phyloP scores from a whole-genome alignment of 2,888 invertebrate species.

The Notocelia uddmanniana region DNA sequence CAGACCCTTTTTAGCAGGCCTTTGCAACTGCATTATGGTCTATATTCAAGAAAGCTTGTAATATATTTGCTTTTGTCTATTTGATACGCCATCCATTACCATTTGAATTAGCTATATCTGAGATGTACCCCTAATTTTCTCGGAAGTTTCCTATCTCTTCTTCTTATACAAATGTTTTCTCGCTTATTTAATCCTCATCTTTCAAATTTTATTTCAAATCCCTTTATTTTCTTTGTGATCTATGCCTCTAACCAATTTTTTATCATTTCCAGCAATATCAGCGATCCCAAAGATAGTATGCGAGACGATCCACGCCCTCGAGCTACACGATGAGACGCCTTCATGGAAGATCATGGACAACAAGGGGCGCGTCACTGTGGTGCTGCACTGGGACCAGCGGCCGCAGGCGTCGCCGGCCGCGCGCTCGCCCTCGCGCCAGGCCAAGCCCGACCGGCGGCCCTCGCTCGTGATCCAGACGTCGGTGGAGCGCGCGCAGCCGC shows the following conservation, averaged over 20 bases:
- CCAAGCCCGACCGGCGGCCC: constrained; percentile 87
- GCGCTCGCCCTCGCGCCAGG: constrained; percentile 80
- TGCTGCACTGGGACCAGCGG: constrained; percentile 98
- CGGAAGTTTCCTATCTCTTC: too few relatives aligned
- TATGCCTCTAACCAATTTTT: constrained; percentile 27
- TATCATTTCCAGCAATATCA: constrained; percentile 91
- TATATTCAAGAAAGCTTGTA: too few relatives aligned
- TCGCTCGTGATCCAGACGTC: constrained; percentile 92
- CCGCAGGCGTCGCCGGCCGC: constrained; percentile 88
- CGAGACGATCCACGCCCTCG: constrained; percentile 98
- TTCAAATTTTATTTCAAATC: background rate
- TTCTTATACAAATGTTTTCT: too few relatives aligned
- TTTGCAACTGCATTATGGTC: too few relatives aligned
- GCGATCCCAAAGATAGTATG: constrained; percentile 98
- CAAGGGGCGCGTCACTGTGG: constrained; percentile 98
- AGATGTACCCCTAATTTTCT: too few relatives aligned
- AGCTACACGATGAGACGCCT: constrained; percentile 98
- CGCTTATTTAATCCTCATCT: background rate
- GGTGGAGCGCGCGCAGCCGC: constrained; percentile 89
- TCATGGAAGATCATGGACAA: constrained; percentile 99
- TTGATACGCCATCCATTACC: too few relatives aligned
- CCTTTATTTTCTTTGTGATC: background rate
- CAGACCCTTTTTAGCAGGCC: too few relatives aligned
- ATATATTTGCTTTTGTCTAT: too few relatives aligned
- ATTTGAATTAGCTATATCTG: too few relatives aligned